Evolutionary conservation across 2,888 invertebrate genomes (phyloP), one percentile per base, ranked within the genome.

Genomic region (Halictus quadricinctus): DNA sequence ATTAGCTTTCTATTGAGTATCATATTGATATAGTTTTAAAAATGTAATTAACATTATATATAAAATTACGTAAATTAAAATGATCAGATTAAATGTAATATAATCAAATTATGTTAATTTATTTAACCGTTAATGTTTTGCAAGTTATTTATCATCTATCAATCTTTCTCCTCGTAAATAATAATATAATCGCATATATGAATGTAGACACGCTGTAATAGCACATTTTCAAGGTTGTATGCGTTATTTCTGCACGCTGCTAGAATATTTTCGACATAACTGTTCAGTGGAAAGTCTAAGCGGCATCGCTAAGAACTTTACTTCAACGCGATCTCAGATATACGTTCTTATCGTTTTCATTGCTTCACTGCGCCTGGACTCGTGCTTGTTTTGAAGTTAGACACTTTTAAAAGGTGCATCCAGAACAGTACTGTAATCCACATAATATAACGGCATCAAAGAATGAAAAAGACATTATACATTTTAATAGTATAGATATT

Each of bases 291-390:
- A 10, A 73, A 58, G 73, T 18, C n/a, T n/a, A n/a, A n/a, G n/a
- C 69, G n/a, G 70, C 58, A 29, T 60, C 36, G 43, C n/a, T 54
- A 21, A 60, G 60, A 60, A 69, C 46, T 15, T 69, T 36, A n/a
- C 48, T 76, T 69, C 48, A 58, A 36, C 21, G 13, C 29, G 12
- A 5, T 76, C 25, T 25, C 13, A 8, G 36, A 54, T 58, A 18
- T 54, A 36, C 36, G 46, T 58, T 76, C 36, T 83, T 79, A 84
- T 79, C 84, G 50, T 74, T 60, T 50, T n/a, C 36, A 43, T 29
- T 46, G 74, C n/a, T 79, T 50, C n/a, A 58, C 50, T 72, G 77
- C 72, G 54, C 60, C 69, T 72, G 41, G 72, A 75, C 79, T 13
- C 64, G 41, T 21, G 43, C 29, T 58, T 18, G 46, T 73, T 46